These are phyloP conservation scores for Gisinianus flammeolus DNA, from an alignment of 2,888 invertebrate species.

Conservation along the genomic window DNA sequence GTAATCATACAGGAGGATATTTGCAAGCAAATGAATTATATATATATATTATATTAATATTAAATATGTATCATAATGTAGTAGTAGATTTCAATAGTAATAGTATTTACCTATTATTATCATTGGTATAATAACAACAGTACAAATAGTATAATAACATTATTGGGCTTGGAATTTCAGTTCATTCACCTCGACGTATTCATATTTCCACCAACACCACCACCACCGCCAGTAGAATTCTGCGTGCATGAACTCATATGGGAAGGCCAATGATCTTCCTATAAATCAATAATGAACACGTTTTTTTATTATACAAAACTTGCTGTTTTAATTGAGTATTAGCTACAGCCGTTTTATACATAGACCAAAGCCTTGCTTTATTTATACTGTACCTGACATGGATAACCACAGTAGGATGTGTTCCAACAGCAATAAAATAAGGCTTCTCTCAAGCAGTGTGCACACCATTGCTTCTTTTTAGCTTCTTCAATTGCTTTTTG, in stretches of 20 bases:
- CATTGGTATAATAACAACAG: too few relatives aligned
- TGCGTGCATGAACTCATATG: conserved; percentile 73
- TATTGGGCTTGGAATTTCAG: neutral
- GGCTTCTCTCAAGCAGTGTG: conserved; percentile 84
- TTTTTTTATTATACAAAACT: neutral
- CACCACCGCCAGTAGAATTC: conserved; percentile 25
- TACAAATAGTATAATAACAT: too few relatives aligned
- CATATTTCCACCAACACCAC: conserved; percentile 4
- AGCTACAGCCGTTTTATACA: neutral
- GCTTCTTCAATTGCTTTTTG: conserved; percentile 75
- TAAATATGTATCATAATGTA: too few relatives aligned
- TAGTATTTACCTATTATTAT: too few relatives aligned
- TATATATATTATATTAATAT: too few relatives aligned
- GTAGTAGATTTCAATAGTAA: too few relatives aligned
- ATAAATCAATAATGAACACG: conserved; percentile 24
- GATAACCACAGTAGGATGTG: conserved; percentile 89
- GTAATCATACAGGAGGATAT: too few relatives aligned
- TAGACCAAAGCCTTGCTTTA: neutral
- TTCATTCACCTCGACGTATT: conserved; percentile 26
- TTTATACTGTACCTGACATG: conserved; percentile 70
- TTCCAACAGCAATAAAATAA: conserved; percentile 96
- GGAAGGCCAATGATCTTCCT: conserved; percentile 79
- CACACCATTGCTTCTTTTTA: conserved; percentile 92
- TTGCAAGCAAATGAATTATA: too few relatives aligned
- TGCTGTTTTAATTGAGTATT: neutral